phyloP scores from a whole-genome alignment of 2,888 invertebrate species.

The Gymnosoma rotundatum region DNA sequence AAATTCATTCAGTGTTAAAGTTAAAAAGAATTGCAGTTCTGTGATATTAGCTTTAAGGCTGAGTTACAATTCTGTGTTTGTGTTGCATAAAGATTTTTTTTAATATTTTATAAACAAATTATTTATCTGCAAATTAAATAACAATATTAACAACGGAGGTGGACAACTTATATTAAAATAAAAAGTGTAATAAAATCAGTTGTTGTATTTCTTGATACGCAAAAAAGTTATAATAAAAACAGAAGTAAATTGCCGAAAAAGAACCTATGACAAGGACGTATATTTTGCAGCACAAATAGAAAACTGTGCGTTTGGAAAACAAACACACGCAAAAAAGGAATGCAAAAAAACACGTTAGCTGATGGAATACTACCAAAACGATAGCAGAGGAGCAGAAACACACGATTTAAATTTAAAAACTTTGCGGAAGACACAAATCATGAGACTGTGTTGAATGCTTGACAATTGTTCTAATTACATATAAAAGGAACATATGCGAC shows the following conservation, averaged over 20 bases:
- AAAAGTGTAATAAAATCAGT: no score
- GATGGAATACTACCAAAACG: not conserved
- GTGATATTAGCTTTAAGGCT: no score
- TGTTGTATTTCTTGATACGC: no score
- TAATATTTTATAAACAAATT: no score
- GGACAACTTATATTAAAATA: no score
- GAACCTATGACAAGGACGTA: constrained; percentile 54
- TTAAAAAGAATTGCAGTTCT: no score
- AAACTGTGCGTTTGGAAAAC: not conserved
- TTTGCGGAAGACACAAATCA: constrained; percentile 39
- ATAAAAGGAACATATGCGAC: constrained; percentile 38
- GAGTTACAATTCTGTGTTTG: no score
- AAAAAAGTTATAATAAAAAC: no score
- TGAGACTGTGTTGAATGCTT: not conserved
- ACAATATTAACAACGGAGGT: no score
- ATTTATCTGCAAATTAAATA: not conserved
- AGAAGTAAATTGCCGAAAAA: no score
- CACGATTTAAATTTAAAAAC: constrained; percentile 6
- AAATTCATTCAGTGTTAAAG: no score
- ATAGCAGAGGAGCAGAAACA: not conserved
- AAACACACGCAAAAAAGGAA: not conserved
- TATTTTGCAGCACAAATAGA: not conserved
- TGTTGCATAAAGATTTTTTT: no score
- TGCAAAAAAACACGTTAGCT: not conserved
- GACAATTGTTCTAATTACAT: constrained; percentile 31